Percentiles rank a stretch among this genome's conserved stretches.
Conservation (phyloP, 2,113 vertebrate genomes). For the Ailurus styani region DNA sequence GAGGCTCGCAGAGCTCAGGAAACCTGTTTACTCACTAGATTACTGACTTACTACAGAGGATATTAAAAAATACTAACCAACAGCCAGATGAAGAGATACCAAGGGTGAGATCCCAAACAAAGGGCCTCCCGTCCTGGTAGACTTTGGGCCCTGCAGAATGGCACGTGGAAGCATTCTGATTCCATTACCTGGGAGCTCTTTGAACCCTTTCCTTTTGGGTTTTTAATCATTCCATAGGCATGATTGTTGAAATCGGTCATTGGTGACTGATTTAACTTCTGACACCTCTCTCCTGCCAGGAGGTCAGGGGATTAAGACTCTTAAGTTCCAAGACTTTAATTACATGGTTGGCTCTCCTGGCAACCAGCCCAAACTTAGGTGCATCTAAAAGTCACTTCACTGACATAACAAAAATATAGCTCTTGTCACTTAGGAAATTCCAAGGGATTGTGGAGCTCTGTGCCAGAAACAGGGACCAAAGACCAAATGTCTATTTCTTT, state of each 20-base stretch:
- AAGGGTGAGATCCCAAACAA: neutral
- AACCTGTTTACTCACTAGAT: neutral
- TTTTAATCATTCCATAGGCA: neutral
- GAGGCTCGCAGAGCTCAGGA: neutral
- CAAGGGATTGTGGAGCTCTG: neutral
- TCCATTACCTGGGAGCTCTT: neutral
- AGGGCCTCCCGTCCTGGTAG: neutral
- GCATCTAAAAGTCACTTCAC: neutral
- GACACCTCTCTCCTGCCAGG: neutral
- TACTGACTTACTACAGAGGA: neutral
- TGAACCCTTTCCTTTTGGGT: neutral
- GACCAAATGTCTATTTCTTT: neutral
- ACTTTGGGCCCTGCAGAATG: neutral
- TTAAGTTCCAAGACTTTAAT: neutral
- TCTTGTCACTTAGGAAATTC: neutral
- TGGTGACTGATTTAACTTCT: neutral
- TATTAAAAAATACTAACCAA: neutral
- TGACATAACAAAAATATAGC: neutral
- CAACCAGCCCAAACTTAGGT: neutral
- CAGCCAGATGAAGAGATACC: neutral
- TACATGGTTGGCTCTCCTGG: neutral
- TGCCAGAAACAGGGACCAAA: neutral
- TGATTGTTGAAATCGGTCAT: neutral
- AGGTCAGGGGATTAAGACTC: neutral
- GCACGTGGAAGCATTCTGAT: neutral